These are phyloP conservation scores for Calameuta pallipes DNA, from an alignment of 2,888 invertebrate genomes.

Conservation along the genomic window DNA sequence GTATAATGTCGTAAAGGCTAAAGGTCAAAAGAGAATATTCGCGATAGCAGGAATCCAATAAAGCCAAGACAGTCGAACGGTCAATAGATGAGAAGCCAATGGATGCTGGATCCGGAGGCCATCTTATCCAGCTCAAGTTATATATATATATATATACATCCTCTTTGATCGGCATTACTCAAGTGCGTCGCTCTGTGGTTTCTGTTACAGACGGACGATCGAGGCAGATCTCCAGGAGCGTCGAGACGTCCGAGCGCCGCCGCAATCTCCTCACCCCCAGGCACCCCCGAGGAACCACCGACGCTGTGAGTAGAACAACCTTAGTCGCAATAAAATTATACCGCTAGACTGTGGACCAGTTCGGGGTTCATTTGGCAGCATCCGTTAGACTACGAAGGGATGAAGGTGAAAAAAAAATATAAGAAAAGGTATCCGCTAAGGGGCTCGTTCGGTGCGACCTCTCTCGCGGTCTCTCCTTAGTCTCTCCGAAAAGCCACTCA, in stretches of 20 bases:
- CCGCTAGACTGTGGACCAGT: background rate
- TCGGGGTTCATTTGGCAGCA: background rate
- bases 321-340: background rate
- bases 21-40: background rate
- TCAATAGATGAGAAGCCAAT: background rate
- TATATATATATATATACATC: background rate
- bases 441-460: background rate
- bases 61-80: background rate
- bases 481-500: constrained; percentile 62
- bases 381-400: background rate
- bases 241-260: constrained; percentile 56
- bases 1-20: background rate
- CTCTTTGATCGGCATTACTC: background rate
- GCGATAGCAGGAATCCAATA: background rate
- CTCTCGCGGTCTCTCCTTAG: constrained; percentile 3
- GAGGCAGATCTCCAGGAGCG: constrained; percentile 62
- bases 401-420: background rate
- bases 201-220: constrained; percentile 60
- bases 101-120: background rate
- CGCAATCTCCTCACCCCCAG: constrained; percentile 54
- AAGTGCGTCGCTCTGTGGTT: background rate
- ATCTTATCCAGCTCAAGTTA: background rate
- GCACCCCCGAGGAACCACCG: constrained; percentile 62
- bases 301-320: constrained; percentile 57
- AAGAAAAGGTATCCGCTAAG: background rate